Base-by-base conservation (phyloP, 1,140 invertebrate genomes). In the Schlechtendalia chinensis region DNA sequence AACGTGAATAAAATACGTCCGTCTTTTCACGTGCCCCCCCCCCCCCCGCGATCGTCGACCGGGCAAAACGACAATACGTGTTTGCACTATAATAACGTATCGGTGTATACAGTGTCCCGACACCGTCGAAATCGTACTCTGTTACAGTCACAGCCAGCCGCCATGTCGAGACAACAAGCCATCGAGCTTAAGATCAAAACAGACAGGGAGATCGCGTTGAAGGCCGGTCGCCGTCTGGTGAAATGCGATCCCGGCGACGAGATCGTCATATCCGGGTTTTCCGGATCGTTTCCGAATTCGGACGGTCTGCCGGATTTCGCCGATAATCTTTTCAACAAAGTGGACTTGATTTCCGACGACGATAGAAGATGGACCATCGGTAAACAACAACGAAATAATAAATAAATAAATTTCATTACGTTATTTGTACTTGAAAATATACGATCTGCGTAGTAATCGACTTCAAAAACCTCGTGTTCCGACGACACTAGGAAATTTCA, bases 201-300 rank as follows among this genome's bases (percentile, higher is more conserved):
- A 11, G 75, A 79, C 19, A 79, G 81, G 45, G 81, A 83, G 67
- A 53, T 81, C 8, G 82, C 82, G 17, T 75, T 84, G 12, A 75
- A 81, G 29, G 83, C 83, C 4, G 84, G 84, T 1, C 80, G 81
- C 27, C 81, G 75, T 61, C 75, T 85, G 4, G 83, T 82, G 14
- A 53, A 82, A 4, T 81, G 84, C 12, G 79, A 81, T 5, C 86
- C 88, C 6, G 91, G 89, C 1, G 93, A 96, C 81, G 93, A 96
- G 83, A 89, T 97, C 74, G 91, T 94, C 47, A 93, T 97, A 83
- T 87, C 88, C 80, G 93, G 93, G 39, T 89, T 96, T 17, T 90
- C 94, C 1, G 95, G 96, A 17, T 89, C 91, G 84, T 96, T 96
- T 86, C 96, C 96, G 0, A 91, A 96, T 83, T 94, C 92, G 0